phyloP scores from a whole-genome alignment of 2,797 vertebrate species.

The Sebastes hubbsi region DNA sequence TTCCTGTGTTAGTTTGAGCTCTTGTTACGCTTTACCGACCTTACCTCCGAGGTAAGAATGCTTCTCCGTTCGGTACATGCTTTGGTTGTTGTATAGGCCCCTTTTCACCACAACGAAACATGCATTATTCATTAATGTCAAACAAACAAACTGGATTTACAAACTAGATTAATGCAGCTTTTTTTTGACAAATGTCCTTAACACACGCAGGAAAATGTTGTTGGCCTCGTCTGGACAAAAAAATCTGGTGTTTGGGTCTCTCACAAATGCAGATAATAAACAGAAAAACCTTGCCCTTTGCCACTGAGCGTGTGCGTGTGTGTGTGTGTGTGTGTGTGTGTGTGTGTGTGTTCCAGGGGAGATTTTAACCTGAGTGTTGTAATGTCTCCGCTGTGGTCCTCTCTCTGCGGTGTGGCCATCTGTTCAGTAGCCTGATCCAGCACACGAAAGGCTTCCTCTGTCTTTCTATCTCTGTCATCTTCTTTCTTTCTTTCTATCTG shows the following conservation, averaged over 20 bases:
- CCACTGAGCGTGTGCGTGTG: slow-evolving; percentile 2
- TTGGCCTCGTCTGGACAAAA: neutral
- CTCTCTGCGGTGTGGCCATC: slow-evolving; percentile 77
- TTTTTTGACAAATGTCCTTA: slow-evolving; percentile 6
- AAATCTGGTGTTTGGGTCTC: neutral
- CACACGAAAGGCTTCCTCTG: slow-evolving; percentile 34
- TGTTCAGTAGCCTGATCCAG: slow-evolving; percentile 67
- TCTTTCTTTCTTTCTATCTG: slow-evolving; percentile 5
- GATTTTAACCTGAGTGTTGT: slow-evolving; percentile 81
- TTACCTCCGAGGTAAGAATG: neutral
- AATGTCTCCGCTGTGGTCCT: slow-evolving; percentile 74
- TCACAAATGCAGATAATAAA: slow-evolving; percentile 45
- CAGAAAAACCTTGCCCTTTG: slow-evolving; percentile 59
- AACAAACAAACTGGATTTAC: neutral
- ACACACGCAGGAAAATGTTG: neutral
- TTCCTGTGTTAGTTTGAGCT: neutral
- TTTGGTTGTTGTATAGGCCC: neutral
- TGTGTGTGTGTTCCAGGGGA: slow-evolving; percentile 56
- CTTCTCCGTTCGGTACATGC: neutral
- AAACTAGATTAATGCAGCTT: neutral
- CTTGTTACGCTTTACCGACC: neutral
- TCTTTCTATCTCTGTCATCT: slow-evolving; percentile 33
- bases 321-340: slow-evolving; percentile 30
- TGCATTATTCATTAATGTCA: neutral
- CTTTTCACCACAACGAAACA: neutral